Conservation (phyloP, 2,113 vertebrate genomes). For the Corythornis madagascariensis region DNA sequence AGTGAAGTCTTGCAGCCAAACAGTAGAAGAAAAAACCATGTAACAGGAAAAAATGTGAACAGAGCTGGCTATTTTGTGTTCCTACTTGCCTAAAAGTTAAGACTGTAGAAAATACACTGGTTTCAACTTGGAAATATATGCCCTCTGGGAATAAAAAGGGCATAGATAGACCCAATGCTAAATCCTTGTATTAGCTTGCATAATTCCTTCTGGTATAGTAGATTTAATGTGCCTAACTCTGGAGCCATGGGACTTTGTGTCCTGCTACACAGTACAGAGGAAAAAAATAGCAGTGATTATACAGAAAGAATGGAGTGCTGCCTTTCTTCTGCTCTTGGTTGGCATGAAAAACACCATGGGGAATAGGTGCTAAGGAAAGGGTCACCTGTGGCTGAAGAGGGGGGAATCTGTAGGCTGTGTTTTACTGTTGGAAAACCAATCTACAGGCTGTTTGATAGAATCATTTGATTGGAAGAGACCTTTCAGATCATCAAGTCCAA, state of each 20-base stretch:
- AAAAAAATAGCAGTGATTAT: background rate
- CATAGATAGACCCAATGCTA: background rate
- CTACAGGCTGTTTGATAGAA: background rate
- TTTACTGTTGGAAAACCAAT: background rate
- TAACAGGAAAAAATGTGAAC: background rate
- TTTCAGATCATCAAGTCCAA: no score
- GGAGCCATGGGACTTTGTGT: background rate
- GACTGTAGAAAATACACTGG: background rate
- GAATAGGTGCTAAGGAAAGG: background rate
- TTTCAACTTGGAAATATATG: background rate
- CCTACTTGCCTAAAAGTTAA: background rate
- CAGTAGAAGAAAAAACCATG: background rate
- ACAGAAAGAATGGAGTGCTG: background rate
- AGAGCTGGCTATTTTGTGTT: background rate
- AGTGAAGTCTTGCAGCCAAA: background rate
- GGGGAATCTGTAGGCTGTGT: background rate
- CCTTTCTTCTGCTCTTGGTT: background rate
- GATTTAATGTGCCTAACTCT: background rate
- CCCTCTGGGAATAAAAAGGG: background rate
- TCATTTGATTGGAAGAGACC: no score
- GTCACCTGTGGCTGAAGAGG: background rate
- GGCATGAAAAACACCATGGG: background rate
- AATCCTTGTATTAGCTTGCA: background rate
- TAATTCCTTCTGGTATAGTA: background rate
- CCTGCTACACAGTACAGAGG: background rate